These are phyloP conservation scores for Serripes groenlandicus DNA, from an alignment of 2,888 invertebrate genomes.

Conservation along the genomic window DNA sequence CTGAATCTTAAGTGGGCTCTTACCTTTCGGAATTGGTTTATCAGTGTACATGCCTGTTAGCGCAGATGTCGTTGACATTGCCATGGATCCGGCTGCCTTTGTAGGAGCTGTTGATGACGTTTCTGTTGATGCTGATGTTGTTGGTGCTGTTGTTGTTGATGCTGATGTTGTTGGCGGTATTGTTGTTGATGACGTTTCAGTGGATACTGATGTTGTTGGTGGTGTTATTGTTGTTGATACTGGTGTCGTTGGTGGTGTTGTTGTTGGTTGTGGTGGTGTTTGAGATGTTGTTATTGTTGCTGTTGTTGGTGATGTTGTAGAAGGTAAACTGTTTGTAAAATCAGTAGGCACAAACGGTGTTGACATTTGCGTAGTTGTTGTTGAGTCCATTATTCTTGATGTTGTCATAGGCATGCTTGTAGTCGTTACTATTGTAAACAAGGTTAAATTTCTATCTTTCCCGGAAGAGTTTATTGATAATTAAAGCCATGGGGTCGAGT, in stretches of 20 bases:
- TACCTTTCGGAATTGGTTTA: too few species aligned
- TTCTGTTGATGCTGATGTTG: neutral
- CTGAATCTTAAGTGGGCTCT: too few species aligned
- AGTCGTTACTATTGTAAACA: conserved; percentile 1
- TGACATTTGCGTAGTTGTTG: neutral
- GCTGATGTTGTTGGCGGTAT: neutral
- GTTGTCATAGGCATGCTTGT: neutral
- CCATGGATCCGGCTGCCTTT: too few species aligned
- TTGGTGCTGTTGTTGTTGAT: neutral
- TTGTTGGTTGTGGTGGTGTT: neutral
- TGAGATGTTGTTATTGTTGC: neutral
- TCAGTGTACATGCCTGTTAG: neutral
- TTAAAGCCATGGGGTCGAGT: too few species aligned
- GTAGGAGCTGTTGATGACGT: neutral
- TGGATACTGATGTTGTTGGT: neutral
- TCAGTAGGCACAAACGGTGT: too few species aligned
- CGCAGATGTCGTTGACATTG: neutral
- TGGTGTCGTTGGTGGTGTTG: neutral
- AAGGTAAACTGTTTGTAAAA: too few species aligned
- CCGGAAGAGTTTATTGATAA: too few species aligned
- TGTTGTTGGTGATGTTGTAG: neutral
- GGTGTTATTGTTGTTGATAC: neutral
- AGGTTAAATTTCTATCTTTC: too few species aligned
- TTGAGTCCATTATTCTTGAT: neutral
- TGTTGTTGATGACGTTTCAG: neutral